Evolutionary conservation across 2,113 vertebrate species (phyloP).

Genomic region (Meleagris gallopavo): DNA sequence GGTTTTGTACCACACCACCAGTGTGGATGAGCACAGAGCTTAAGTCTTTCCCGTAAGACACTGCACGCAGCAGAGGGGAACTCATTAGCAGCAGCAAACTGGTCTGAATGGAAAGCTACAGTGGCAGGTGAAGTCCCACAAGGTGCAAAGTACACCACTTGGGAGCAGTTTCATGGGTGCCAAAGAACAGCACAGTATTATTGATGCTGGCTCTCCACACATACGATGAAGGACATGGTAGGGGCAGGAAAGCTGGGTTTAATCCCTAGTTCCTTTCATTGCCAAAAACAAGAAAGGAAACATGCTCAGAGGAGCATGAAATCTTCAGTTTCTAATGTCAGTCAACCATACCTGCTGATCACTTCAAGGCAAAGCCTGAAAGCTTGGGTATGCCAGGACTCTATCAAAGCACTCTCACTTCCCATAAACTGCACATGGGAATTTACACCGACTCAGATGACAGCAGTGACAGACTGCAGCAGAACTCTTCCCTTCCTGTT

Average conservation of each 20-base stretch:
- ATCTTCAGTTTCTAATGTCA: slow-evolving; percentile 33
- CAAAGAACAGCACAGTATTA: neutral
- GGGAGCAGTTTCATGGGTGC: neutral
- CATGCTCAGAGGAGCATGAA: slow-evolving; percentile 62
- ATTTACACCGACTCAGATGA: neutral
- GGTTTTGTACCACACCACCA: neutral
- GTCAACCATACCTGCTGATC: slow-evolving; percentile 35
- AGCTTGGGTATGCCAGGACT: slow-evolving; percentile 36
- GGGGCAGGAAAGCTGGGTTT: slow-evolving; percentile 24
- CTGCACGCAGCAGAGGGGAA: neutral
- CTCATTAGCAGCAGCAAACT: neutral
- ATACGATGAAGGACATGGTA: neutral
- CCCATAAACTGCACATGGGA: neutral
- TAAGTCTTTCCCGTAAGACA: neutral
- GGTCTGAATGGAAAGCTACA: neutral
- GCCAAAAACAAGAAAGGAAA: slow-evolving; percentile 58
- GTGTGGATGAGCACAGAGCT: neutral
- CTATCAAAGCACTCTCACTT: neutral
- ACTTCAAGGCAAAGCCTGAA: slow-evolving; percentile 26
- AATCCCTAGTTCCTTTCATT: slow-evolving; percentile 24
- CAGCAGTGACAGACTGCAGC: neutral
- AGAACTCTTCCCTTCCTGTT: neutral
- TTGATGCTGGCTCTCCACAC: neutral
- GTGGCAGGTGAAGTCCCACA: neutral
- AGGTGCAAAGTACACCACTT: neutral